Evolutionary conservation across 2,113 vertebrate species (phyloP), one percentile per base, ranked within the genome.

Genomic region (Saccopteryx leptura): DNA sequence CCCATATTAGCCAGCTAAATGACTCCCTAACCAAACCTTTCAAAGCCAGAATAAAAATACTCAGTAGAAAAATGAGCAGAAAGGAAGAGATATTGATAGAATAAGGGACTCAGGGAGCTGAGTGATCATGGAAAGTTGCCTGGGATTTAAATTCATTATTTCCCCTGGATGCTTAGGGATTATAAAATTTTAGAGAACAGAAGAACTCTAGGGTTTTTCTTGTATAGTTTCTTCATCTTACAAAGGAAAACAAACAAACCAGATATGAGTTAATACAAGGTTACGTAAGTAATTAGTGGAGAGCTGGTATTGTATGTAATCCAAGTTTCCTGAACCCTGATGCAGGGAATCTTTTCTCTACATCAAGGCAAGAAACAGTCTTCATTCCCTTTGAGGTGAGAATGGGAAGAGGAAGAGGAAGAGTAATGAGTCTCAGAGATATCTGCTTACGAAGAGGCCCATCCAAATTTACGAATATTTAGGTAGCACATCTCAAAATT

Each of bases 1-100:
- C 52, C 89, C 79, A 87, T 96, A 65, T 93, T 61, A 89, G 26
- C 23, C 63, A 87, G 39, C 23, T 71, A 83, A 91, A 87, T 68
- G 28, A 65, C 13, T 86, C 75, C 56, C n/a, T 48, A 63, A 79
- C 39, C 71, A 83, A 95, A 26, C 0, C 23, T 79, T 46, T 28
- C 58, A 94, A 86, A 88, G 60, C 1, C 9, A 66, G n/a, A 86
- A 90, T 68, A 48, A 80, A 81, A 71, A 17, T 46, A 52, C 33
- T 79, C 28, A 85, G 26, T 50, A 85, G 84, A 90, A 81, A 78
- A 82, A 58, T 33, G 24, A 78, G 52, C 31, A 33, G 18, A 93
- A 84, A 14, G 48, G 33, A 21, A 89, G 21, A 79, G 14, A 72
- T 72, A 66, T 23, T 52, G 46, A 48, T 93, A 82, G 54, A 88